Conservation (phyloP, 2,113 vertebrate genomes). For the Hippocampus barbouri region DNA sequence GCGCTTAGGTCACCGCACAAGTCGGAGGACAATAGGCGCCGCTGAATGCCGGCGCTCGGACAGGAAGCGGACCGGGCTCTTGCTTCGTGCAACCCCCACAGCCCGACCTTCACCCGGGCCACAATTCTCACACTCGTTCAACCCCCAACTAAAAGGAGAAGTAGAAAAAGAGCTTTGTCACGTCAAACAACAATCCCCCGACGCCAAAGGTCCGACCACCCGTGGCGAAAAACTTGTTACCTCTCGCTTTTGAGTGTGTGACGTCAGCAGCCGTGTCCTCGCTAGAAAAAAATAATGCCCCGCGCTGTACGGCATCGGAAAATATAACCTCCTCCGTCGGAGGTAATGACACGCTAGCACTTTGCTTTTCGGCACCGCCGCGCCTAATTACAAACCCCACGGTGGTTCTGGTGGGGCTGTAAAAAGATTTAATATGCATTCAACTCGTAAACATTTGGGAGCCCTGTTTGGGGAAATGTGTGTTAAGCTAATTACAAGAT, state of each 20-base stretch:
- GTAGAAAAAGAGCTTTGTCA: no score
- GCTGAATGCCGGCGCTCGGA: slow-evolving; percentile 50
- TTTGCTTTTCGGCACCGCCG: neutral
- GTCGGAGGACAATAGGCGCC: slow-evolving; percentile 55
- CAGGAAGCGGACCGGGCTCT: slow-evolving; percentile 52
- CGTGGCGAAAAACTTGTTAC: no score
- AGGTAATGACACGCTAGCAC: slow-evolving; percentile 8
- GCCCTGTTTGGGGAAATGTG: neutral
- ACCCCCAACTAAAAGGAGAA: no score
- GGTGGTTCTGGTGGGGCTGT: neutral
- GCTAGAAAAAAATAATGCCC: neutral
- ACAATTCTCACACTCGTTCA: neutral
- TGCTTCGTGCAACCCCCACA: slow-evolving; percentile 15
- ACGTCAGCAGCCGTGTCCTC: neutral
- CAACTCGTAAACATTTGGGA: slow-evolving; percentile 2
- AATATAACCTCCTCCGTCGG: neutral
- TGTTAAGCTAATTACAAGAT: slow-evolving; percentile 5
- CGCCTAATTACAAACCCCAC: slow-evolving; percentile 6
- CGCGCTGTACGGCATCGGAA: neutral
- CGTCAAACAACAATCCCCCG: no score
- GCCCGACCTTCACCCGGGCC: neutral
- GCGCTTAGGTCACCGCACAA: slow-evolving; percentile 45
- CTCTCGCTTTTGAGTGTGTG: no score
- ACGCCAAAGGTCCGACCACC: no score
- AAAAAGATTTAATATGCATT: slow-evolving; percentile 1